Evolutionary conservation across 2,888 invertebrate genomes (phyloP).

Genomic region (Diaprepes abbreviatus): DNA sequence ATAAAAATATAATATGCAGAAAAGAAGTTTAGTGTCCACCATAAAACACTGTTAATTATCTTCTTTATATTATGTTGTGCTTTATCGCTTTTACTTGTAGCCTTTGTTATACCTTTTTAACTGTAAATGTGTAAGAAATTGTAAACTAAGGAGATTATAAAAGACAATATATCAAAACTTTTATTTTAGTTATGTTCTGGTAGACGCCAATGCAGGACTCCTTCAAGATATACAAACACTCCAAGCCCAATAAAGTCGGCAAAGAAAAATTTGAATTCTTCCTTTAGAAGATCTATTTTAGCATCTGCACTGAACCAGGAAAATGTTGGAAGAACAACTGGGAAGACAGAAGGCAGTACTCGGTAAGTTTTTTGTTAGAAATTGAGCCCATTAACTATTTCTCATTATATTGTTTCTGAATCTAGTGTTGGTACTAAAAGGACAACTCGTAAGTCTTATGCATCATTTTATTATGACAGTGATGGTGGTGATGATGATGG

Average conservation of each 20-base stretch:
- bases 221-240: not conserved
- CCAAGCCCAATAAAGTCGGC: constrained; percentile 23
- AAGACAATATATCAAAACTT: no score
- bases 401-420: no score
- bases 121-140: no score
- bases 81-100: no score
- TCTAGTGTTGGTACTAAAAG: not conserved
- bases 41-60: no score
- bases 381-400: no score
- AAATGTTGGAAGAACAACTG: constrained; percentile 17
- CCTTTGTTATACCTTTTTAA: no score
- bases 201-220: not conserved
- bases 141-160: no score
- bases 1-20: no score
- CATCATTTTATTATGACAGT: constrained; percentile 11
- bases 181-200: constrained; percentile 10
- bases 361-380: no score
- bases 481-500: constrained; percentile 15
- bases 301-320: constrained; percentile 28
- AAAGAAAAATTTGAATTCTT: constrained; percentile 50
- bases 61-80: no score
- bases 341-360: not conserved
- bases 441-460: constrained; percentile 2
- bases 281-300: constrained; percentile 50
- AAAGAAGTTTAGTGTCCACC: no score